These are phyloP conservation scores for Drosophila ogumai DNA, from an alignment of 1,140 invertebrate species.

Conservation along the genomic window DNA sequence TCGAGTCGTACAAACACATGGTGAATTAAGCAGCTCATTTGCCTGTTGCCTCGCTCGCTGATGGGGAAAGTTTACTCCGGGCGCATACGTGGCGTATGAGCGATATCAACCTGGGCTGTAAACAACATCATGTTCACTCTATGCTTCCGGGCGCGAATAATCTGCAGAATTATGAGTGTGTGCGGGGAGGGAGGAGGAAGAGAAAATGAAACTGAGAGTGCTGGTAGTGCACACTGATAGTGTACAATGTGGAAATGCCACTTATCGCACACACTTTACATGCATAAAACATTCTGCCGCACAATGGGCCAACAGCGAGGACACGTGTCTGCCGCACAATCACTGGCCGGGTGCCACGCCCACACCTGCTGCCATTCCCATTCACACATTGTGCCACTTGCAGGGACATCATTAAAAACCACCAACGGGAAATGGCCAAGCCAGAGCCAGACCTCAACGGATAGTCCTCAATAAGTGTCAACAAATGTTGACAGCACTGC, in stretches of 20 bases:
- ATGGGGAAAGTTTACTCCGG: conserved; percentile 49
- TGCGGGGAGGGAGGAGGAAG: neutral
- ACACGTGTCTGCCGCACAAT: conserved; percentile 35
- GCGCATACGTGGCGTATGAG: conserved; percentile 33
- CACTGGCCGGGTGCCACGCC: neutral
- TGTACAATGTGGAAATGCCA: conserved; percentile 38
- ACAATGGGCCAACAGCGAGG: conserved; percentile 36
- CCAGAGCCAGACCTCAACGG: conserved; percentile 46
- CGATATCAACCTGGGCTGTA: conserved; percentile 12
- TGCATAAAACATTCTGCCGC: conserved; percentile 50
- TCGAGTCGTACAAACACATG: conserved; percentile 9
- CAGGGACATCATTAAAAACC: conserved; percentile 59
- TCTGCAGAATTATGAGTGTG: conserved; percentile 44
- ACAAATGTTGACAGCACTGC: conserved; percentile 50
- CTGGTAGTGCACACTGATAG: conserved; percentile 14
- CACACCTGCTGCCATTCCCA: neutral
- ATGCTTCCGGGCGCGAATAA: conserved; percentile 41
- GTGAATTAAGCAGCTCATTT: conserved; percentile 67
- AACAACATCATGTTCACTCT: conserved; percentile 24
- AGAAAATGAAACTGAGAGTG: neutral
- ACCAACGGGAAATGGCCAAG: conserved; percentile 41
- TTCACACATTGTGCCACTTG: conserved; percentile 10
- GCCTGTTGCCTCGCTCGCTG: conserved; percentile 30
- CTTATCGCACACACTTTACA: conserved; percentile 59
- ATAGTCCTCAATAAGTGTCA: conserved; percentile 73